Evolutionary conservation across 1,140 invertebrate species (phyloP), one percentile per base, ranked within the genome.

Genomic region (Neodiprion lecontei): DNA sequence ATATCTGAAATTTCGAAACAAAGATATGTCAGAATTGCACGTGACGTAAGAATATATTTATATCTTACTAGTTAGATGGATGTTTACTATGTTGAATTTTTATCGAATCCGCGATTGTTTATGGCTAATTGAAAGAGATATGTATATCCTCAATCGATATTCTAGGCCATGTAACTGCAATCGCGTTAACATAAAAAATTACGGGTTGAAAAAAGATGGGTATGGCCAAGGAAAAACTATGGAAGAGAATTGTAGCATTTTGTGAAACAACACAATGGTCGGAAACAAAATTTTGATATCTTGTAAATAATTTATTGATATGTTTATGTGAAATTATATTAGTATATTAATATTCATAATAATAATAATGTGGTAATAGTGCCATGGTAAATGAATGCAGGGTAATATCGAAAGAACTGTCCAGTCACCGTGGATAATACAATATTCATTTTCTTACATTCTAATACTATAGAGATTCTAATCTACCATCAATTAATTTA

Each of bases 231-330:
- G 2, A 40, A 40, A 40, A 40, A 40, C 1, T 40, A 40, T 40
- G 1, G 28, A 40, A 40, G 5, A 40, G 5, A 40, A 40, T 40
- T 40, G 28, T 40, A 40, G 28, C 28, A 40, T 40, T 40, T 40
- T 40, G 28, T 40, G 28, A 40, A 40, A 40, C 5, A 40, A 40
- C 28, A 5, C 28, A 1, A 40, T 40, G 28, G 28, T 40, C 69
- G 70, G 76, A 75, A 61, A 67, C 40, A 70, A 71, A 28, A 50
- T 70, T 67, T 61, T 75, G 77, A 85, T 74, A 75, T 79, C n/a
- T 80, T 86, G 83, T 85, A 86, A 86, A 87, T 88, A 88, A 87
- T 88, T 87, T 87, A 88, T 88, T 88, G 78, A 82, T 74, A 77
- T 82, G 81, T 77, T 76, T 74, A 77, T 79, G 78, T 86, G 79